These are phyloP conservation scores for Microtus pennsylvanicus DNA, from an alignment of 2,113 vertebrate genomes.

Conservation along the genomic window DNA sequence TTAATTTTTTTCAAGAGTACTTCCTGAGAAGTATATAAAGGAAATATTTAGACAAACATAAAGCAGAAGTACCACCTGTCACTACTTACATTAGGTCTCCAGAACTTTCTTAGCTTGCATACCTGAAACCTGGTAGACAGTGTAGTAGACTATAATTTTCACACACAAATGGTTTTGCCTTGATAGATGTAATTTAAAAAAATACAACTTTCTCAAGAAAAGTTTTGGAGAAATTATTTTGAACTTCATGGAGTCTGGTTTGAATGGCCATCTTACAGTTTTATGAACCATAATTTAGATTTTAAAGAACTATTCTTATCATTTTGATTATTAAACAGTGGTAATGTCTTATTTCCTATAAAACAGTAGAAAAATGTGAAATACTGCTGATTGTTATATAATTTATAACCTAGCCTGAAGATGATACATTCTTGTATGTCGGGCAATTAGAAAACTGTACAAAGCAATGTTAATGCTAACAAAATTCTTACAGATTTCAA, in stretches of 20 bases:
- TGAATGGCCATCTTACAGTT: not conserved
- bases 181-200: not conserved
- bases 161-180: not conserved
- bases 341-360: not conserved
- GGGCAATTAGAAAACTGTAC: slow-evolving; percentile 34
- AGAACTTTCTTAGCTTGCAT: not conserved
- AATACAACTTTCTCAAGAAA: not conserved
- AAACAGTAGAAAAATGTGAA: not conserved
- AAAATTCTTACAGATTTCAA: not conserved
- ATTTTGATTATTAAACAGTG: slow-evolving; percentile 28
- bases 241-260: slow-evolving; percentile 26
- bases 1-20: slow-evolving; percentile 34
- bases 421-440: not conserved
- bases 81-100: not conserved
- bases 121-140: not conserved
- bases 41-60: not conserved
- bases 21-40: not conserved
- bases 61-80: not conserved
- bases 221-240: not conserved
- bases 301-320: slow-evolving; percentile 1
- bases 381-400: not conserved
- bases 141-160: not conserved
- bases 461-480: not conserved
- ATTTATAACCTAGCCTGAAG: not conserved
- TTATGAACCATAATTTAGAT: slow-evolving; percentile 22